Conservation (phyloP, 2,888 invertebrate genomes). For the Thymelicus lineola region DNA sequence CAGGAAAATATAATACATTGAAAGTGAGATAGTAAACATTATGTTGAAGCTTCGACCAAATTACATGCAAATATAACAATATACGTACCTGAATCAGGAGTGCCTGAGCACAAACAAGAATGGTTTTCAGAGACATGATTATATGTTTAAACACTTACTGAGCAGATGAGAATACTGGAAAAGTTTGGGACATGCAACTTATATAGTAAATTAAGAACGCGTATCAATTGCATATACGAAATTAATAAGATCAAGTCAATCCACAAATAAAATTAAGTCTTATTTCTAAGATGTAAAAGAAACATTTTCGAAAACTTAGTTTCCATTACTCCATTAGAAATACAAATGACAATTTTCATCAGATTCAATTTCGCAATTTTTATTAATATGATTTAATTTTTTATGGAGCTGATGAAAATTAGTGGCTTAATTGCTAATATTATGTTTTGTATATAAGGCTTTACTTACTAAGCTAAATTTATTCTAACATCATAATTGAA, state of each 20-base stretch:
- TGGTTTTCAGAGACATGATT: slow-evolving; percentile 22
- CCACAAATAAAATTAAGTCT: not conserved
- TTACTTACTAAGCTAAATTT: not conserved
- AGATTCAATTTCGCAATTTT: slow-evolving; percentile 9
- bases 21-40: no score
- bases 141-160: not conserved
- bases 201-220: slow-evolving; percentile 2
- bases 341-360: slow-evolving; percentile 10
- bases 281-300: not conserved
- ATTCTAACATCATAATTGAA: slow-evolving; percentile 4
- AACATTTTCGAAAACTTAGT: slow-evolving; percentile 2
- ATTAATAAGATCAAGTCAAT: not conserved
- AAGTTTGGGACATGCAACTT: not conserved
- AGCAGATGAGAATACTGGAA: not conserved
- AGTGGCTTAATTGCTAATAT: slow-evolving; percentile 1
- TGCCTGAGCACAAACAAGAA: slow-evolving; percentile 25
- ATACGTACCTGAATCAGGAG: slow-evolving; percentile 49
- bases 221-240: slow-evolving; percentile 1
- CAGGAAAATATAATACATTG: no score
- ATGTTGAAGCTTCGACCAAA: no score
- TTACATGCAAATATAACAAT: not conserved
- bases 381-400: not conserved
- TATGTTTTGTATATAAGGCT: slow-evolving; percentile 10
- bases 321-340: slow-evolving; percentile 10
- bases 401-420: slow-evolving; percentile 18